Conservation (phyloP, 2,888 invertebrate species). For the Nomada fucata region DNA sequence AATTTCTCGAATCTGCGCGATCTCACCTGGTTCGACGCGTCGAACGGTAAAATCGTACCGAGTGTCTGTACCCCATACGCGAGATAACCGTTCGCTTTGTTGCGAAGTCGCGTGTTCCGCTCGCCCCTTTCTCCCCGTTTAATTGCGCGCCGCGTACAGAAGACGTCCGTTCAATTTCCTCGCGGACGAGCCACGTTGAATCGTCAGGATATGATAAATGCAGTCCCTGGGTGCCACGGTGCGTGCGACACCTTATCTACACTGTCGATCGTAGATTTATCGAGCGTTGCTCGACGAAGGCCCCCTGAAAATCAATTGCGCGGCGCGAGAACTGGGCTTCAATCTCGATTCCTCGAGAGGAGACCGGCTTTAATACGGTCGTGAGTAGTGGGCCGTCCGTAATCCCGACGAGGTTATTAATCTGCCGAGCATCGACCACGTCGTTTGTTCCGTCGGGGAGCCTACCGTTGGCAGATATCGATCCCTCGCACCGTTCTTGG, state of each 20-base stretch:
- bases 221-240: slow-evolving; percentile 26
- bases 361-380: slow-evolving; percentile 70
- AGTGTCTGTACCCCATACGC: not conserved
- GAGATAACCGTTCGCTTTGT: slow-evolving; percentile 11
- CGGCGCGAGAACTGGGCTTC: slow-evolving; percentile 71
- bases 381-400: slow-evolving; percentile 67
- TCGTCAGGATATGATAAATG: slow-evolving; percentile 55
- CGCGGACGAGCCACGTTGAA: slow-evolving; percentile 22
- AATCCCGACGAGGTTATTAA: slow-evolving; percentile 73
- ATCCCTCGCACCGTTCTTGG: slow-evolving; percentile 41
- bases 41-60: not conserved
- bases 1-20: slow-evolving; percentile 30
- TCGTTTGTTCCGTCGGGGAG: slow-evolving; percentile 60
- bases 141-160: slow-evolving; percentile 26
- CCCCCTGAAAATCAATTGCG: slow-evolving; percentile 75
- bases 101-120: not conserved
- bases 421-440: slow-evolving; percentile 70
- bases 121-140: slow-evolving; percentile 22
- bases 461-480: slow-evolving; percentile 61
- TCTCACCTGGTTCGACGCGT: not conserved
- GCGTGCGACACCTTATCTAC: slow-evolving; percentile 50
- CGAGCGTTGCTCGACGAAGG: slow-evolving; percentile 34
- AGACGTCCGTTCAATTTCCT: slow-evolving; percentile 48
- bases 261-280: slow-evolving; percentile 56
- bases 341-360: slow-evolving; percentile 71